Percentiles rank a stretch among this genome's conserved stretches.
Conservation (phyloP, 1,140 invertebrate genomes). For the Heterodera carotae region DNA sequence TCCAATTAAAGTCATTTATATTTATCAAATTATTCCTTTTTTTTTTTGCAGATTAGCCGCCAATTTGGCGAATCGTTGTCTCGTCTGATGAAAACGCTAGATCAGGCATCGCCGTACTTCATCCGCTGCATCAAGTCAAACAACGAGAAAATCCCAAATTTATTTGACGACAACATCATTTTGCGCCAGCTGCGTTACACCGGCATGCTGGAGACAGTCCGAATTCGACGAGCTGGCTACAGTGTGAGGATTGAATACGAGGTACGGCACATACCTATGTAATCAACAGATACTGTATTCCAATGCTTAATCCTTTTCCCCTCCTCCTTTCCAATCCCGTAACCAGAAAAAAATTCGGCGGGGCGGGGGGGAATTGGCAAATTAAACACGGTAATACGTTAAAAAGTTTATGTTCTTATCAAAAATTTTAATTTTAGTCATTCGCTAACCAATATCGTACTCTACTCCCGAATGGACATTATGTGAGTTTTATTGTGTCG, state of each 20-base stretch:
- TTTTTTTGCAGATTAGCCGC: conserved; percentile 71
- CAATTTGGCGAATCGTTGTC: conserved; percentile 90
- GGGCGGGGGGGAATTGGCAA: too few species aligned
- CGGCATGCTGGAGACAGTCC: conserved; percentile 92
- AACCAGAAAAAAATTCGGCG: too few species aligned
- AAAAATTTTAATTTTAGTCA: conserved; percentile 70
- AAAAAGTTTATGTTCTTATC: conserved; percentile 4
- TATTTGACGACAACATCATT: conserved; percentile 91
- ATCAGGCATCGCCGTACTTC: conserved; percentile 93
- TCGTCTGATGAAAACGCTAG: conserved; percentile 86
- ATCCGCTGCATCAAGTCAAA: conserved; percentile 96
- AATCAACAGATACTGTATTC: background rate
- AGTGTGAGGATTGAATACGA: conserved; percentile 88
- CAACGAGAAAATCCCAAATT: conserved; percentile 83
- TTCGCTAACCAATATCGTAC: conserved; percentile 90
- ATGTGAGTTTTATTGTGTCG: conserved; percentile 59
- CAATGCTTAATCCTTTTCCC: too few species aligned
- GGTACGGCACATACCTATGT: conserved; percentile 50
- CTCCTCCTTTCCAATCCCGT: background rate
- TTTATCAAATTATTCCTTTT: too few species aligned
- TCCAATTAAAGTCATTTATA: too few species aligned
- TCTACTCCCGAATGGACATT: conserved; percentile 78
- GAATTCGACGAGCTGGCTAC: conserved; percentile 90
- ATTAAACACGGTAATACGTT: background rate
- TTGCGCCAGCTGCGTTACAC: conserved; percentile 84